Evolutionary conservation across 2,888 invertebrate species (phyloP), one percentile per base, ranked within the genome.

Genomic region (Hofmannophila pseudospretella): DNA sequence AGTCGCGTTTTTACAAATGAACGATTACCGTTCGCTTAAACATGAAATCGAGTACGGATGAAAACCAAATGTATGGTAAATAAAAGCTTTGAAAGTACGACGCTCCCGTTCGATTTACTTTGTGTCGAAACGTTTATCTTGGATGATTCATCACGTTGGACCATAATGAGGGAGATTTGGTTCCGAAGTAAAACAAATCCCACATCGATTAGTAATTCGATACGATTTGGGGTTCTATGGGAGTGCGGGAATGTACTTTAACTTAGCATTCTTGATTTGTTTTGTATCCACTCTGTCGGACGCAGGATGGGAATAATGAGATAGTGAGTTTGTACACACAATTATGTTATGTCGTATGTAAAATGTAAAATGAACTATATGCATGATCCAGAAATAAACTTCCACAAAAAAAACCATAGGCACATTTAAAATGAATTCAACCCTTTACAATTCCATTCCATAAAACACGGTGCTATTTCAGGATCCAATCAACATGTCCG

Each of bases 201-300:
- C 60, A 60, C 68, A 70, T 80, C 78, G 75, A 78, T 78, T 77
- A 72, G 82, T 77, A 82, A 84, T 70, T 64, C 58, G 79, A 84
- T 67, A 73, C 66, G 62, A 47, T 57, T 58, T 46, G 54, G 56
- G 54, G 54, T 67, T 55, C 51, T 57, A 65, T 64, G 63, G 51
- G 44, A 43, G 33, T 36, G 34, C 26, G 27, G 40, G 1, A 35
- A 33, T 38, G 10, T 19, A 25, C 33, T 23, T 25, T 25, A 16
- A 16, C 16, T 16, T 16, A 16, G 16, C 16, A 16, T 3, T 16
- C 16, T 3, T 16, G 3, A 16, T 16, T 16, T 5, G 16, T 16
- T 16, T 16, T 16, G n/a, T 16, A 5, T 16, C 16, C 3, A 16
- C 16, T 16, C 5, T 16, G n/a, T n/a, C n/a, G n/a, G n/a, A n/a